phyloP scores from a whole-genome alignment of 2,888 invertebrate genomes.

The Cerastis leucographa region DNA sequence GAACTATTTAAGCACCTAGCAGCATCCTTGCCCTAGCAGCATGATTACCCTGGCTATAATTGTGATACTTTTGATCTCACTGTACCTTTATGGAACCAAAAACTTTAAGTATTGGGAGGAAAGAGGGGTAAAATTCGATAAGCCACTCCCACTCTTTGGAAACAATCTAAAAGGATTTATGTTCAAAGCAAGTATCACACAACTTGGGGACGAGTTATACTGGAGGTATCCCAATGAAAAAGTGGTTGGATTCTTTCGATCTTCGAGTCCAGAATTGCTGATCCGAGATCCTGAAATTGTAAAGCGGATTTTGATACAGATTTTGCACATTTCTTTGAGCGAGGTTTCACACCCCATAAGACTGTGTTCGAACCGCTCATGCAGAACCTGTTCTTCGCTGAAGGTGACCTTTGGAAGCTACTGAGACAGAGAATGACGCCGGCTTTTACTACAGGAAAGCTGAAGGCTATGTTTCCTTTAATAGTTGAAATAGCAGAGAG shows the following conservation, averaged over 20 bases:
- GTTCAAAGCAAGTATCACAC: neutral
- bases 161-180: neutral
- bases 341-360: neutral
- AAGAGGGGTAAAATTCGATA: neutral
- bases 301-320: neutral
- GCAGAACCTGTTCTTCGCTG: neutral
- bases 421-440: neutral
- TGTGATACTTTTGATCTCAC: conserved; percentile 33
- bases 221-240: neutral
- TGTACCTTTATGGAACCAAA: conserved; percentile 49
- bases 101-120: neutral
- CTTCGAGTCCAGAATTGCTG: neutral
- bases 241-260: neutral
- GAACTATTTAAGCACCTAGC: neutral
- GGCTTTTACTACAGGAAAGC: neutral
- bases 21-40: neutral
- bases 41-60: neutral
- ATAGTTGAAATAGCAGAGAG: neutral
- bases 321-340: neutral
- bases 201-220: neutral
- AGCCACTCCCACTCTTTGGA: neutral
- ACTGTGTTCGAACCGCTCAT: neutral
- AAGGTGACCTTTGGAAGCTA: neutral
- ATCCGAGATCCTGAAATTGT: neutral
- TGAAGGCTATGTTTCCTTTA: neutral